These are phyloP conservation scores for Onchidella celtica DNA, from an alignment of 2,888 invertebrate genomes.

Conservation along the genomic window DNA sequence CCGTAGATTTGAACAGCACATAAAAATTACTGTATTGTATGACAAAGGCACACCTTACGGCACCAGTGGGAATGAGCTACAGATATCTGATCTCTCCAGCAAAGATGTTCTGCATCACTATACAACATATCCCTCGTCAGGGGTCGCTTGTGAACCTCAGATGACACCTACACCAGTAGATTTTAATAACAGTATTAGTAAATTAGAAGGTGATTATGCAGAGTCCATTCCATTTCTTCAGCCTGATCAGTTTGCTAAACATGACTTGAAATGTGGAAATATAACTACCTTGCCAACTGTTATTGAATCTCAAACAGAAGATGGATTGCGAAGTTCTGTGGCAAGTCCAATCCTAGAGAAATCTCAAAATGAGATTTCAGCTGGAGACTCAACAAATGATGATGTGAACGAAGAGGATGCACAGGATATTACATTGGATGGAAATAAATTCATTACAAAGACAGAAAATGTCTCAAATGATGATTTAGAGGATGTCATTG, in stretches of 20 bases:
- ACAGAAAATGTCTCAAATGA: neutral
- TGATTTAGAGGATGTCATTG: neutral
- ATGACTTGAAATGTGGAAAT: no score
- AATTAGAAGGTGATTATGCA: no score
- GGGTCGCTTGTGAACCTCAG: neutral
- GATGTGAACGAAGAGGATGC: neutral
- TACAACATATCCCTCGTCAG: neutral
- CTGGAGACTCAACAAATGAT: neutral
- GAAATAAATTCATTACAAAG: no score
- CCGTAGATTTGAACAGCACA: slow-evolving; percentile 27
- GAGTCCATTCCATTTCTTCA: neutral
- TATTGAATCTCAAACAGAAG: neutral
- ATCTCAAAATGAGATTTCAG: neutral
- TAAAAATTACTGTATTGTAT: slow-evolving; percentile 15
- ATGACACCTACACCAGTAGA: neutral
- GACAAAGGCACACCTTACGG: neutral
- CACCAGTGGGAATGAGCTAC: neutral
- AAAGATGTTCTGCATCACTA: no score
- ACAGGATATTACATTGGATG: neutral
- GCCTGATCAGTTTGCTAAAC: neutral
- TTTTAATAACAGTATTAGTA: no score
- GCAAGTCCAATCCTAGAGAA: neutral
- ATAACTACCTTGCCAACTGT: neutral
- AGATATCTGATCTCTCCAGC: no score
- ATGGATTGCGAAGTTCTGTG: neutral